phyloP scores from a whole-genome alignment of 2,888 invertebrate species.

The Callimorpha dominula region DNA sequence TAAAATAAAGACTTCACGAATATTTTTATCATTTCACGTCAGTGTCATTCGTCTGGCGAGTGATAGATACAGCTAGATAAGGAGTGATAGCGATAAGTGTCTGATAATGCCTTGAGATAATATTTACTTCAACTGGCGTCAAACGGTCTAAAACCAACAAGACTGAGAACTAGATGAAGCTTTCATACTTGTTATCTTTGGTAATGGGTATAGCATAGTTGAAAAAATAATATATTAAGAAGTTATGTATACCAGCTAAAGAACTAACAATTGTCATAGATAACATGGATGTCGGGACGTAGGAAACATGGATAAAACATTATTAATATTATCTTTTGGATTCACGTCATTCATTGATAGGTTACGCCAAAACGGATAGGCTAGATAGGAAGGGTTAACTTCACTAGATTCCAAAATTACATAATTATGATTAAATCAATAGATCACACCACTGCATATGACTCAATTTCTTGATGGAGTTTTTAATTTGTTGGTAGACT shows the following conservation, averaged over 20 bases:
- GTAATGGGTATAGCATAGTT: not conserved
- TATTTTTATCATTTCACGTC: not conserved
- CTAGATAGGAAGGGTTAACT: not conserved
- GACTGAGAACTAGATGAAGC: not conserved
- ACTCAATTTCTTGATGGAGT: not conserved
- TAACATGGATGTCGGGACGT: not conserved
- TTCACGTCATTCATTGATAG: not conserved
- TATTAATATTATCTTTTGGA: not conserved
- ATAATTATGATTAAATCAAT: not conserved
- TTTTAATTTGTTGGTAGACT: not conserved
- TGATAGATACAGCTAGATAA: slow-evolving; percentile 3
- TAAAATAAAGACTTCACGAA: not conserved
- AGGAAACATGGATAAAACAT: not conserved
- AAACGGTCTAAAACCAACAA: slow-evolving; percentile 18
- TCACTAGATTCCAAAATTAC: not conserved
- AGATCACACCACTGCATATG: not conserved
- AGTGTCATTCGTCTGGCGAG: slow-evolving; percentile 1
- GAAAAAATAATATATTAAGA: no score
- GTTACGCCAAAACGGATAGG: not conserved
- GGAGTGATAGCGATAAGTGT: not conserved
- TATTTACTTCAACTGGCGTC: slow-evolving; percentile 18
- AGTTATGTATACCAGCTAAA: no score
- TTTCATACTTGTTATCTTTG: not conserved
- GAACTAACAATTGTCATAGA: no score
- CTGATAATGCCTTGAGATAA: slow-evolving; percentile 16